Conservation (phyloP, 2,797 vertebrate genomes). For the Sebastes trivittatus region DNA sequence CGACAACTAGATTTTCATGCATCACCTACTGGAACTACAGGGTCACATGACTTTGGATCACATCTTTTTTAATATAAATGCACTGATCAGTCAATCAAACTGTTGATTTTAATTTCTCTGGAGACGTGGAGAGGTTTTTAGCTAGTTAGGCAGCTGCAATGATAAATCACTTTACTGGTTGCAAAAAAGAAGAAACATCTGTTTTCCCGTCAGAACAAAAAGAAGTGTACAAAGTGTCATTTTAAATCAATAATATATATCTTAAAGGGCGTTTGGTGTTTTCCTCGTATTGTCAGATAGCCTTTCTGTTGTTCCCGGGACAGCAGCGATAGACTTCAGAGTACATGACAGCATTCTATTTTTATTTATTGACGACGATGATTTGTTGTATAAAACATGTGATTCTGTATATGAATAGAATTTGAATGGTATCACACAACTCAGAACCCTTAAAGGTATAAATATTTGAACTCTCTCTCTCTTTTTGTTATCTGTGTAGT, state of each 20-base stretch:
- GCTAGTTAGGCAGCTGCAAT: constrained; percentile 83
- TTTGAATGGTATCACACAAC: constrained; percentile 82
- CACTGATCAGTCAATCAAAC: constrained; percentile 51
- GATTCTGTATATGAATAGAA: constrained; percentile 86
- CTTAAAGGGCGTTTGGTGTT: constrained; percentile 85
- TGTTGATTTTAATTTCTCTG: constrained; percentile 36
- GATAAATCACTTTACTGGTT: constrained; percentile 74
- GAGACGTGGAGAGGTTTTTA: constrained; percentile 37
- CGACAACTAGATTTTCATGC: constrained; percentile 4
- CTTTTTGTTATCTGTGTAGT: constrained; percentile 87
- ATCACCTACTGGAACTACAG: constrained; percentile 68
- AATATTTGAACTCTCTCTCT: constrained; percentile 79
- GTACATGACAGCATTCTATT: constrained; percentile 85
- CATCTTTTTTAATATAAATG: constrained; percentile 49
- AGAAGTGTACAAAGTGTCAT: constrained; percentile 82
- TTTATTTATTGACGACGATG: constrained; percentile 86
- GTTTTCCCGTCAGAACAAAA: constrained; percentile 76
- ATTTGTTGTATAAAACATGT: constrained; percentile 85
- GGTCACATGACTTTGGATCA: constrained; percentile 58
- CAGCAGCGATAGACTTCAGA: constrained; percentile 84
- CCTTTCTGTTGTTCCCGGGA: constrained; percentile 81
- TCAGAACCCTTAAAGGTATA: constrained; percentile 82
- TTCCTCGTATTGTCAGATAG: constrained; percentile 84
- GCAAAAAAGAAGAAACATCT: constrained; percentile 65
- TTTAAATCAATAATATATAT: constrained; percentile 85